Evolutionary conservation across 2,888 invertebrate genomes (phyloP).

Genomic region (Crocallis elinguaria): DNA sequence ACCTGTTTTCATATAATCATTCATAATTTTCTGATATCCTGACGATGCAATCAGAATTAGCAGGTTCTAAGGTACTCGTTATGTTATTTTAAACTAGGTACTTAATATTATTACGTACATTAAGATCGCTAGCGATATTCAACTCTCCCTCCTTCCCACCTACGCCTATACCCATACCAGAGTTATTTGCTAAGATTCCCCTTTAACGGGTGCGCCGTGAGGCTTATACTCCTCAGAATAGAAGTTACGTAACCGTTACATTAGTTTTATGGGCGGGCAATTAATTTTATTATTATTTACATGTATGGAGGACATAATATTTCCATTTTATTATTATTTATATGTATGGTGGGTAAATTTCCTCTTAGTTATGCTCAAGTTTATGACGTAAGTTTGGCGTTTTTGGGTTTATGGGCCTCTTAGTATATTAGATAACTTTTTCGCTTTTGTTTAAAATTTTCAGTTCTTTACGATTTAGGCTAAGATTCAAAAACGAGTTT

Average conservation of each 20-base stretch:
- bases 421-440: too few relatives aligned
- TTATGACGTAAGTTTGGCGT: constrained; percentile 9
- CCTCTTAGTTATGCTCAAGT: constrained; percentile 8
- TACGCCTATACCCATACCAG: neutral
- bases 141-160: neutral
- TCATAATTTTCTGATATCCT: too few relatives aligned
- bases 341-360: constrained; percentile 17
- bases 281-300: constrained; percentile 33
- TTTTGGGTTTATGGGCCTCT: neutral
- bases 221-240: constrained; percentile 28
- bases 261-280: constrained; percentile 29
- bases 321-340: constrained; percentile 32
- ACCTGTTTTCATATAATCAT: too few relatives aligned
- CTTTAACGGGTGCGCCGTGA: constrained; percentile 26
- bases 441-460: too few relatives aligned
- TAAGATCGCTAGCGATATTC: too few relatives aligned
- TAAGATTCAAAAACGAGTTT: too few relatives aligned
- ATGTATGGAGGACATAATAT: constrained; percentile 18
- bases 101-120: too few relatives aligned
- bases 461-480: too few relatives aligned
- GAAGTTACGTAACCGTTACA: constrained; percentile 30
- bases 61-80: too few relatives aligned
- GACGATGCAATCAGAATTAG: too few relatives aligned
- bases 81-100: too few relatives aligned
- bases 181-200: constrained; percentile 36